Conservation (phyloP, 2,797 vertebrate species). For the Leontopithecus rosalia region DNA sequence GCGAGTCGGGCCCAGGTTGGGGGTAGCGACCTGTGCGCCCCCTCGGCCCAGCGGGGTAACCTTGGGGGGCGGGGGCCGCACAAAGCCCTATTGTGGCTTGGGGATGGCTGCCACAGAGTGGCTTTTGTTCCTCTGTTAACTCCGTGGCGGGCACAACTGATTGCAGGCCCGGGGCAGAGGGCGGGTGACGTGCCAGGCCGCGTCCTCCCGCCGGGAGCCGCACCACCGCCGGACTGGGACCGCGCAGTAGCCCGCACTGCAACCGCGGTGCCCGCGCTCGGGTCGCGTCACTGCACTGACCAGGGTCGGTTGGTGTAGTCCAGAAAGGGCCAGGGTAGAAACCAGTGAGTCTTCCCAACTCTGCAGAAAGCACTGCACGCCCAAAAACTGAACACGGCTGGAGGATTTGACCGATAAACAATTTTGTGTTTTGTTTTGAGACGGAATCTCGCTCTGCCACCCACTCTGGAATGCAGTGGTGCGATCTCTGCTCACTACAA, state of each 20-base stretch:
- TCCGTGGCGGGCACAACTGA: constrained; percentile 57
- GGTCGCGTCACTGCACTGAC: background rate
- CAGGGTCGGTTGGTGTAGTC: background rate
- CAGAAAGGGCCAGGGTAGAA: background rate
- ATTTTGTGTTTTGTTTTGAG: background rate
- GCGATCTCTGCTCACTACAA: background rate
- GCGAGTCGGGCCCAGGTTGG: background rate
- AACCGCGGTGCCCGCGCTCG: background rate
- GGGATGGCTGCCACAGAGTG: constrained; percentile 72
- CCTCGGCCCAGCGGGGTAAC: constrained; percentile 36
- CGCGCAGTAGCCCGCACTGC: background rate
- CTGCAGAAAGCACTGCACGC: background rate
- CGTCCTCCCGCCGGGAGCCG: background rate
- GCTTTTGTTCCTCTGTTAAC: constrained; percentile 77
- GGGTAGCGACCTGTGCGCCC: background rate
- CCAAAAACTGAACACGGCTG: background rate
- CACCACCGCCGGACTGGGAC: background rate
- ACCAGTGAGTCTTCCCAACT: background rate
- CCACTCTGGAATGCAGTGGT: background rate
- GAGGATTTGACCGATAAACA: background rate
- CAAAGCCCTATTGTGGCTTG: constrained; percentile 81
- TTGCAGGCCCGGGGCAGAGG: constrained; percentile 60
- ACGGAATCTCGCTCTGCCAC: background rate
- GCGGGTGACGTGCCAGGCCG: constrained; percentile 46
- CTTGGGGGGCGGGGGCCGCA: constrained; percentile 43